These are phyloP conservation scores for Oncorhynchus gorbuscha DNA, from an alignment of 2,113 vertebrate species.

Conservation along the genomic window DNA sequence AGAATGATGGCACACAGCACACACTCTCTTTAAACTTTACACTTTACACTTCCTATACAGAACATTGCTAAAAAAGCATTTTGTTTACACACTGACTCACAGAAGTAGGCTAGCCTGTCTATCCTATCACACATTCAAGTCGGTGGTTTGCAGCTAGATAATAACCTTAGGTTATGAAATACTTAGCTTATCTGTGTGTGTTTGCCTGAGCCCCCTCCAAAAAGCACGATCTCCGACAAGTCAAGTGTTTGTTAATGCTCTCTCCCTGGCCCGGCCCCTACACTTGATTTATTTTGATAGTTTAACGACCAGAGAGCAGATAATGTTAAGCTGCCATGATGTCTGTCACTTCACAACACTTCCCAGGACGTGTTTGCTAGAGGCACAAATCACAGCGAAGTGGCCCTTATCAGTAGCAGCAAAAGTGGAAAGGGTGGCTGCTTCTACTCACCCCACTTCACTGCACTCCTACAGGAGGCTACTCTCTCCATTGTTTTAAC, in stretches of 20 bases:
- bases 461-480: too few species aligned
- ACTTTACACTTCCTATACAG: background rate
- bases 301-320: slow-evolving; percentile 46
- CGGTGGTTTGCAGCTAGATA: background rate
- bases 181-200: slow-evolving; percentile 8
- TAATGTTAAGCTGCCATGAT: slow-evolving; percentile 21
- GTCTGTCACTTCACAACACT: slow-evolving; percentile 25
- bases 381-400: slow-evolving; percentile 41
- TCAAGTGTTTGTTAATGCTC: slow-evolving; percentile 41
- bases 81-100: background rate
- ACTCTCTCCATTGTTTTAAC: background rate
- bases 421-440: slow-evolving; percentile 24
- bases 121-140: too few species aligned
- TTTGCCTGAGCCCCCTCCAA: background rate
- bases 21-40: background rate
- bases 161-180: background rate
- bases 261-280: slow-evolving; percentile 11
- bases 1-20: slow-evolving; percentile 12
- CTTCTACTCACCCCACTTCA: background rate
- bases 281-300: slow-evolving; percentile 58
- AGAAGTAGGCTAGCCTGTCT: background rate
- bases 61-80: background rate
- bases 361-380: slow-evolving; percentile 38
- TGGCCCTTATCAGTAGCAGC: slow-evolving; percentile 24
- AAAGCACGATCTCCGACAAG: slow-evolving; percentile 3